These are phyloP conservation scores for Morus bassanus DNA, from an alignment of 2,797 vertebrate species.

Conservation along the genomic window DNA sequence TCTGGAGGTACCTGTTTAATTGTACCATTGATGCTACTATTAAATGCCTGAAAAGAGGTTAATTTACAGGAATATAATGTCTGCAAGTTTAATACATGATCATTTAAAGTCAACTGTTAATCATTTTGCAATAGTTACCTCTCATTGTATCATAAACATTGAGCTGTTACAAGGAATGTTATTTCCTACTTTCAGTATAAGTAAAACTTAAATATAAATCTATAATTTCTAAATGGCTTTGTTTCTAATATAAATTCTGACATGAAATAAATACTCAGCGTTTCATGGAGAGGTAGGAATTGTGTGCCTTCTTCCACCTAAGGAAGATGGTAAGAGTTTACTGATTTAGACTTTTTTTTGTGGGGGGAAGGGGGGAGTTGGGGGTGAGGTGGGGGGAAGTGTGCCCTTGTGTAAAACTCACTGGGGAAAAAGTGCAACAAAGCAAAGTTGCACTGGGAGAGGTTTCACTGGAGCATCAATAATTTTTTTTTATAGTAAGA, in stretches of 20 bases:
- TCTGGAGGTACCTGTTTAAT: conserved; percentile 38
- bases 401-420: background rate
- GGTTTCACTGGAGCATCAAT: background rate
- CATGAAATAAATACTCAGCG: background rate
- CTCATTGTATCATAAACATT: conserved; percentile 21
- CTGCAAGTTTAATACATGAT: conserved; percentile 8
- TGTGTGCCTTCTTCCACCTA: background rate
- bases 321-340: background rate
- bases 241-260: background rate
- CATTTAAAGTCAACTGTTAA: conserved; percentile 56
- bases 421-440: background rate
- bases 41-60: conserved; percentile 24
- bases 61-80: conserved; percentile 28
- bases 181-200: conserved; percentile 63
- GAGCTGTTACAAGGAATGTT: conserved; percentile 46
- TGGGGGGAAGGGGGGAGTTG: too few relatives aligned
- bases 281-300: background rate
- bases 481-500: background rate
- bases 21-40: conserved; percentile 1
- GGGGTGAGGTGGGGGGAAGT: too few relatives aligned
- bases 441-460: too few relatives aligned
- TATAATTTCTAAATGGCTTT: conserved; percentile 9
- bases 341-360: background rate
- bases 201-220: conserved; percentile 61
- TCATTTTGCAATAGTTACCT: conserved; percentile 38